Base-by-base conservation (phyloP, 1,140 invertebrate species). In the Bombus sylvicola region DNA sequence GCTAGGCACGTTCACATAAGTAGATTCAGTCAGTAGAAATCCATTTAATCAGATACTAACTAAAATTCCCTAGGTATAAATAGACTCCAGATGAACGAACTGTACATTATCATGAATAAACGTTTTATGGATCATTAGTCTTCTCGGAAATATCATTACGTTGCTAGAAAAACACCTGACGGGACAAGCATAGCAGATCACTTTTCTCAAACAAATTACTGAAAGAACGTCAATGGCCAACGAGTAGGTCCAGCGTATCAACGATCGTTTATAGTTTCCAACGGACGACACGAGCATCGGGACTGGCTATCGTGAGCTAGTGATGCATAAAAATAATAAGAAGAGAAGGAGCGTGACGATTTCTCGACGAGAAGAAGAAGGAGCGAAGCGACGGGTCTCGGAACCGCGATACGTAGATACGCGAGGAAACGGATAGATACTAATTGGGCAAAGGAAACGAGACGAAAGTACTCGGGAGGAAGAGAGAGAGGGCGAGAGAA, bases 351-450 rank as follows among this genome's bases (percentile, higher is more conserved):
- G n/a, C 31, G 39, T 34, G n/a, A 28, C 43, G 75, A 59, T 84
- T 78, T 37, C 72, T 73, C n/a, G 57, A 62, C 0, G 25, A 31
- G 34, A 41, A n/a, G 25, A 12, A 25, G 43, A 57, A 66, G 57
- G 77, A 59, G 43, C 59, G 25, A 9, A 18, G 37, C 39, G 41
- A 43, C 5, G 39, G 28, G 12, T 22, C 4, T 37, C 41, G 47
- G 72, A 47, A 39, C 74, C 28, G 66, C 39, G 76, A 85, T 83
- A 83, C 43, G 74, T 83, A 83, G 73, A 83, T 83, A 83, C 64
- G 81, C 62, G 74, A 69, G 77, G 83, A 85, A 80, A 85, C 83
- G 83, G 83, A 72, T 80, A 85, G 83, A 85, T 85, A 72, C 83
- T 85, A 85, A 85, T 85, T 81, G 84, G 84, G 59, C 79, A 74